A percentile compares a stretch with the other conserved stretches of the same genome.
These are phyloP conservation scores for Parnassius smintheus DNA, from an alignment of 2,888 invertebrate species.

Conservation along the genomic window DNA sequence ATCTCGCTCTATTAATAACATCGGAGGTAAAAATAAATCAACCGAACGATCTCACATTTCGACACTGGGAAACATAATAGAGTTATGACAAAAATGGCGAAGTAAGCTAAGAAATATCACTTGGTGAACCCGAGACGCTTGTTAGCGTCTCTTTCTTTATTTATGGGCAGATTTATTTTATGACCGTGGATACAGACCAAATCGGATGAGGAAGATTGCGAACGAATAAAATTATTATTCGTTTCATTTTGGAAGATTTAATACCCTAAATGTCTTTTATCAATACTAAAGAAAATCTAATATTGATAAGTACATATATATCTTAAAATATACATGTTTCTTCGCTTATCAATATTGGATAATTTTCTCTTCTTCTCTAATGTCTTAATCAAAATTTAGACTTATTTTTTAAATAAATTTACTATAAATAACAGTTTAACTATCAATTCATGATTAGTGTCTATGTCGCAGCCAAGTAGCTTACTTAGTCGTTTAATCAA, in stretches of 20 bases:
- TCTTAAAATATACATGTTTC: neutral
- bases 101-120: conserved; percentile 71
- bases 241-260: neutral
- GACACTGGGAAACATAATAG: conserved; percentile 72
- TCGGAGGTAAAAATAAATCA: conserved; percentile 56
- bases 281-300: too few species aligned
- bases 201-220: conserved; percentile 58
- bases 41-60: conserved; percentile 68
- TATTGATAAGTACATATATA: neutral
- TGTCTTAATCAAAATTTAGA: too few species aligned
- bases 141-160: conserved; percentile 79
- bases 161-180: conserved; percentile 81
- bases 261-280: neutral
- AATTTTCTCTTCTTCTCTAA: neutral
- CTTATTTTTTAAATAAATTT: too few species aligned
- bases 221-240: conserved; percentile 52
- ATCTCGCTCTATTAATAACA: conserved; percentile 7
- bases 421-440: too few species aligned
- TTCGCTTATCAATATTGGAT: neutral
- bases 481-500: too few species aligned
- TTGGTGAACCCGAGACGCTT: conserved; percentile 79
- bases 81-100: conserved; percentile 79
- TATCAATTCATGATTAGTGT: too few species aligned
- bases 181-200: conserved; percentile 59
- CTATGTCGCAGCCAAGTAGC: too few species aligned